Base-by-base conservation (phyloP, 1,140 invertebrate genomes). In the Coboldia fuscipes region DNA sequence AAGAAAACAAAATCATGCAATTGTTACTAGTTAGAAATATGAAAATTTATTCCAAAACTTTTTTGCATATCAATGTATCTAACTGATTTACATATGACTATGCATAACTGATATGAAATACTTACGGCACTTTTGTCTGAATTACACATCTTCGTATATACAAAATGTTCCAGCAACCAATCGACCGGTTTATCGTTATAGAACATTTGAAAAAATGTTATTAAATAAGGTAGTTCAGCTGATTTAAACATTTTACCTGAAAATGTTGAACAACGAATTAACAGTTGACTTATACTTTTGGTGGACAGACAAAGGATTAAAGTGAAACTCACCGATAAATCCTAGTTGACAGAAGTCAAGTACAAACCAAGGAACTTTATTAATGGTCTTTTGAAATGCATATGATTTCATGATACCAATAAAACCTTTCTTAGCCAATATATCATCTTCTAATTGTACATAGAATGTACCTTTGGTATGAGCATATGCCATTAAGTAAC, bases 161-260 rank as follows among this genome's bases (percentile, higher is more conserved):
- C 71, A 34, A 92, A 72, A 56, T 90, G 76, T 42, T 92, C 86
- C 5, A 97, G 59, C 2, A 97, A 59, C 92, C 92, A 97, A 54
- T 97, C 92, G 0, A 94, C 88, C 0, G 92, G 92, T 59, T 96
- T 93, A 48, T 94, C 86, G 48, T 82, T 83, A 57, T 92, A 81
- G 58, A 94, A 92, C 64, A 64, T 84, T 44, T 96, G 68, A 47
- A 96, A 88, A 57, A 94, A 96, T 46, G 85, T 81, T 12, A 92
- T 74, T 18, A 97, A 58, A 59, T 75, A 77, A 6, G 83, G 81
- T 15, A 97, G 57, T 52, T 94, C 82, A 0, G 75, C 70, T 33
- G 79, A 81, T 51, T 82, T 80, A 56, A 97, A 93, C 63, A 97
- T 68, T 65, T 97, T 97, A 8, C 83, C 80, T 81, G 46, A n/a